A percentile compares a stretch with the other conserved stretches of the same genome.
Conservation (phyloP, 2,888 invertebrate species). For the Napeogenes sylphis region DNA sequence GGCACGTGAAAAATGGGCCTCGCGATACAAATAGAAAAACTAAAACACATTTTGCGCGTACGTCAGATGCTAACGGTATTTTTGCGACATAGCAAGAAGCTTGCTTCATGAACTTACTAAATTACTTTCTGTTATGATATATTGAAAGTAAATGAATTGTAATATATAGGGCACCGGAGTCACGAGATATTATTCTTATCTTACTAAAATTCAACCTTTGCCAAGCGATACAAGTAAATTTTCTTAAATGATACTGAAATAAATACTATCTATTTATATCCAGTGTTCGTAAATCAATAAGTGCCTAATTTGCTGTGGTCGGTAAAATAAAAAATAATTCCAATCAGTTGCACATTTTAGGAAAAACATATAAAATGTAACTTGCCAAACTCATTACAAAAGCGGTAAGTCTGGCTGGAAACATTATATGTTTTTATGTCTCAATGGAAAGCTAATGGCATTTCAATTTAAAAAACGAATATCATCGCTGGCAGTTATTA, state of each 20-base stretch:
- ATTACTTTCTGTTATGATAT: neutral
- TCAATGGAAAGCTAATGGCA: slow-evolving; percentile 36
- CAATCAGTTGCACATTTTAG: too few species aligned
- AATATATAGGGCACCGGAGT: neutral
- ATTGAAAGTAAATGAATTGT: neutral
- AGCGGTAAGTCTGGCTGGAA: neutral
- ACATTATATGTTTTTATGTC: neutral
- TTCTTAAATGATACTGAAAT: too few species aligned
- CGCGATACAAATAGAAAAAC: slow-evolving; percentile 58
- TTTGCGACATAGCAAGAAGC: slow-evolving; percentile 24
- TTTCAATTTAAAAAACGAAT: slow-evolving; percentile 56
- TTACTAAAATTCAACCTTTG: too few species aligned
- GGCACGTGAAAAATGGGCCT: slow-evolving; percentile 73
- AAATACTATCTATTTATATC: too few species aligned
- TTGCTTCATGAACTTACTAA: slow-evolving; percentile 23
- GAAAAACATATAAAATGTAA: too few species aligned
- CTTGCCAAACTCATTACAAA: too few species aligned
- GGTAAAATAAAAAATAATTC: too few species aligned
- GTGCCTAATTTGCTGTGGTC: too few species aligned
- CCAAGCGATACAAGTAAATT: too few species aligned
- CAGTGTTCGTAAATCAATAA: too few species aligned
- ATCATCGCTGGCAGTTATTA: slow-evolving; percentile 63
- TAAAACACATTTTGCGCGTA: slow-evolving; percentile 38
- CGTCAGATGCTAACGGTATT: slow-evolving; percentile 32
- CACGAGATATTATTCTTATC: too few species aligned